Base-by-base conservation (phyloP, 2,113 vertebrate species). In the Dipodomys merriami region DNA sequence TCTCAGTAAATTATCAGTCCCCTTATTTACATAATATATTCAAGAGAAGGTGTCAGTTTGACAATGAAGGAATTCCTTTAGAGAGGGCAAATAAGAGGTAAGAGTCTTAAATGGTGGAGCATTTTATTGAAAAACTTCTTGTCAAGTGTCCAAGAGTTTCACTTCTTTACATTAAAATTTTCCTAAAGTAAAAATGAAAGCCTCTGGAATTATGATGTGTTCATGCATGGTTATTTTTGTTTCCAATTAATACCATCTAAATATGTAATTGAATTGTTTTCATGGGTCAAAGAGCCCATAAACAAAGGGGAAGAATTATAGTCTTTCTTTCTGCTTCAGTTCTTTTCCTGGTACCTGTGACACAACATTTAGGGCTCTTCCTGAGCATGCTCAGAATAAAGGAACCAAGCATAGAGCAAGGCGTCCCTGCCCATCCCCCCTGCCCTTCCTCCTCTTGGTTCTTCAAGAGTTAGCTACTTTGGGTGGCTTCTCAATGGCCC, bases 21-120 rank as follows among this genome's bases (percentile, higher is more conserved):
- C 49, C 85, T 80, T 78, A 94, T 97, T 95, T 96, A 89, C 94
- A 94, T 96, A 95, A 96, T 96, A 73, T 95, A 96, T 96, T 96
- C 84, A 39, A 85, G 82, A 77, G 69, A 91, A 91, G 67, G 85
- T 91, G 78, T 76, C 72, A 78, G 25, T 39, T 2, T 74, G 84
- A 60, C 91, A 95, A 49, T 72, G 86, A 92, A 94, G 83, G 33
- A 71, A 71, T 93, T 94, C 79, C 68, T 94, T 22, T 33, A 27
- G 82, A 79, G 86, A 95, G 84, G 83, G 74, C 81, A 82, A 39
- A 91, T 27, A 86, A 65, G 49, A 95, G 90, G 85, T 71, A 60
- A 89, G 65, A 87, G 44, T 65, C 35, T 18, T 73, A 79, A 74
- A 76, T 83, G 65, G 44, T 53, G 15, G 60, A 80, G 20, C 5